A percentile compares a stretch with the other conserved stretches of the same genome.
Conservation (phyloP, 2,797 vertebrate species). For the Acropternis orthonyx region DNA sequence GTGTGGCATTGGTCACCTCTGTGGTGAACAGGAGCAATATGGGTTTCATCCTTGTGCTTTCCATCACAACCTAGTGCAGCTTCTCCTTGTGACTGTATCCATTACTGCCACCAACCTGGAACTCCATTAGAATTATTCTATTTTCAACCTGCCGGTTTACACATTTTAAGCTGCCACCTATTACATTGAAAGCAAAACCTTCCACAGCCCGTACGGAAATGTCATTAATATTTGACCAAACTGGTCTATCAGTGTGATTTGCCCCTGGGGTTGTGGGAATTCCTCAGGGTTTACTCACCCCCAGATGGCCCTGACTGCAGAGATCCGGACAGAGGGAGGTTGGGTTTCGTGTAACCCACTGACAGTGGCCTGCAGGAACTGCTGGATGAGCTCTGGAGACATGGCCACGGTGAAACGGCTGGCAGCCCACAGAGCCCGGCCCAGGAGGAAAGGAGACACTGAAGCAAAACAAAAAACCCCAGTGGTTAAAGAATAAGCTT, state of each 20-base stretch:
- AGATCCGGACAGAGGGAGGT: constrained; percentile 94
- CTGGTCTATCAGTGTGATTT: neutral
- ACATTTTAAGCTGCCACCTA: neutral
- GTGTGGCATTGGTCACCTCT: neutral
- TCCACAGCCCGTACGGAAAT: neutral
- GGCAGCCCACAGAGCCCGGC: constrained; percentile 96
- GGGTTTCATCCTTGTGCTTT: neutral
- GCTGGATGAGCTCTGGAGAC: constrained; percentile 97
- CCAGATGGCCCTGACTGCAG: constrained; percentile 96
- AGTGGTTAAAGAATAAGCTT: neutral
- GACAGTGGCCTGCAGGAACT: constrained; percentile 97
- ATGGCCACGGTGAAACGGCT: constrained; percentile 96
- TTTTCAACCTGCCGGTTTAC: neutral
- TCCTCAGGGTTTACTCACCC: constrained; percentile 80
- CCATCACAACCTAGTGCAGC: neutral
- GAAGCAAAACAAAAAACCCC: neutral
- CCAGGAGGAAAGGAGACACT: constrained; percentile 94
- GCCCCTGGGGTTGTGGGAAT: neutral
- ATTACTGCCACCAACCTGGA: neutral
- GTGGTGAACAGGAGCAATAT: neutral
- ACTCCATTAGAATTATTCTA: neutral
- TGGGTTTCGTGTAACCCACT: constrained; percentile 95
- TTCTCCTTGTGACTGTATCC: neutral
- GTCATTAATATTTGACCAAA: neutral
- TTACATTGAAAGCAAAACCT: neutral